Evolutionary conservation across 2,888 invertebrate genomes (phyloP).

Genomic region (Lepidocyrtoides sp.): DNA sequence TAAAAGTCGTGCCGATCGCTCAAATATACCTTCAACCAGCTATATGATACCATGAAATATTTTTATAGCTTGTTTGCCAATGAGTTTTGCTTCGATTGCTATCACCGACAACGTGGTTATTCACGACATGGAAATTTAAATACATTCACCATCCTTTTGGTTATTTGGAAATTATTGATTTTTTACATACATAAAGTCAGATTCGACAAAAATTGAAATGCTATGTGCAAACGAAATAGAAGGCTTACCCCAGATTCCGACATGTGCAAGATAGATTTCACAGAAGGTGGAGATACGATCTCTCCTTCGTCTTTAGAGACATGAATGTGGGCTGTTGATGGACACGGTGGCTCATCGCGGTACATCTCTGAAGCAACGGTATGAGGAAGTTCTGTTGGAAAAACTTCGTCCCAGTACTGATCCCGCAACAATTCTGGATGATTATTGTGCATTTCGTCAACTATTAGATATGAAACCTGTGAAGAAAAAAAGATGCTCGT

Average conservation of each 20-base stretch:
- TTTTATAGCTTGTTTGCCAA: too few relatives aligned
- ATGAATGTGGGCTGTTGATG: conserved; percentile 96
- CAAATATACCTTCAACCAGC: too few relatives aligned
- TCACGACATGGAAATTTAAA: too few relatives aligned
- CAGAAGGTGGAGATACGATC: conserved; percentile 84
- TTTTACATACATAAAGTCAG: too few relatives aligned
- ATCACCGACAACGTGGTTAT: too few relatives aligned
- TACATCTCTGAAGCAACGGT: conserved; percentile 96
- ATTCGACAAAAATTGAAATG: conserved; percentile 52
- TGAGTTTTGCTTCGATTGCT: too few relatives aligned
- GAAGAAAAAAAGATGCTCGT: too few relatives aligned
- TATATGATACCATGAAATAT: too few relatives aligned
- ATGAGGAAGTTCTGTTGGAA: conserved; percentile 95
- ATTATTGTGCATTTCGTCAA: conserved; percentile 98
- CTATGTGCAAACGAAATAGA: not conserved
- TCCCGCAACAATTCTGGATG: conserved; percentile 97
- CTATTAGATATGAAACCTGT: conserved; percentile 97
- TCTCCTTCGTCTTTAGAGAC: conserved; percentile 89
- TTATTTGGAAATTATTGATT: not conserved
- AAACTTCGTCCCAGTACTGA: conserved; percentile 97
- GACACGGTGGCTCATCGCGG: conserved; percentile 93
- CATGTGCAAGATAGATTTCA: conserved; percentile 84
- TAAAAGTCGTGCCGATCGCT: too few relatives aligned
- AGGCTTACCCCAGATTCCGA: conserved; percentile 84
- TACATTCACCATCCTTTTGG: conserved; percentile 6